Evolutionary conservation across 2,797 vertebrate species (phyloP).

Genomic region (Babyrousa celebensis): DNA sequence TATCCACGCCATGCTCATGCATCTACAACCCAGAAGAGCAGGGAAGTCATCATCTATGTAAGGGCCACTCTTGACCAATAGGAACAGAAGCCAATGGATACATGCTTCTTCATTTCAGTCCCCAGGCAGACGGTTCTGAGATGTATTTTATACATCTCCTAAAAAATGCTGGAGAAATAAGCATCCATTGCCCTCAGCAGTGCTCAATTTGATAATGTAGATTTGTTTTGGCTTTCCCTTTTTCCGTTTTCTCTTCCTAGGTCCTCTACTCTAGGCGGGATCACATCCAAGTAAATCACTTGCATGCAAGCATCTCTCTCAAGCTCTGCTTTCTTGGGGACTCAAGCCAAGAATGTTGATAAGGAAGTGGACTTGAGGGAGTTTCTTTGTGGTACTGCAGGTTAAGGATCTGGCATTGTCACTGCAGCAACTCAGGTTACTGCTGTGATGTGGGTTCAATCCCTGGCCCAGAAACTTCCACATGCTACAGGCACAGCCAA

Average conservation of each 20-base stretch:
- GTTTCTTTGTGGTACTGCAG: too few relatives aligned
- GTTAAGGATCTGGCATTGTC: too few relatives aligned
- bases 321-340: neutral
- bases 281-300: conserved; percentile 31
- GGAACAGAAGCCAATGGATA: neutral
- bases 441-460: too few relatives aligned
- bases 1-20: neutral
- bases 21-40: neutral
- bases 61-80: neutral
- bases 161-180: neutral
- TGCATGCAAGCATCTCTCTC: neutral
- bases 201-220: neutral
- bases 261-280: neutral
- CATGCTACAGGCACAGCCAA: too few relatives aligned
- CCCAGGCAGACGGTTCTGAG: neutral
- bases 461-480: too few relatives aligned
- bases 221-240: neutral
- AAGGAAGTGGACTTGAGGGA: neutral
- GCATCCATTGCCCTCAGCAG: neutral
- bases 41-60: neutral
- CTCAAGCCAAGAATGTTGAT: neutral
- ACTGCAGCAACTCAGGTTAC: too few relatives aligned
- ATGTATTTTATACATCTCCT: neutral
- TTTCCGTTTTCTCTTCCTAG: conserved; percentile 42
- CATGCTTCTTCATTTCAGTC: neutral